Evolutionary conservation across 2,113 vertebrate species (phyloP), one percentile per base, ranked within the genome.

Genomic region (Rutilus rutilus): DNA sequence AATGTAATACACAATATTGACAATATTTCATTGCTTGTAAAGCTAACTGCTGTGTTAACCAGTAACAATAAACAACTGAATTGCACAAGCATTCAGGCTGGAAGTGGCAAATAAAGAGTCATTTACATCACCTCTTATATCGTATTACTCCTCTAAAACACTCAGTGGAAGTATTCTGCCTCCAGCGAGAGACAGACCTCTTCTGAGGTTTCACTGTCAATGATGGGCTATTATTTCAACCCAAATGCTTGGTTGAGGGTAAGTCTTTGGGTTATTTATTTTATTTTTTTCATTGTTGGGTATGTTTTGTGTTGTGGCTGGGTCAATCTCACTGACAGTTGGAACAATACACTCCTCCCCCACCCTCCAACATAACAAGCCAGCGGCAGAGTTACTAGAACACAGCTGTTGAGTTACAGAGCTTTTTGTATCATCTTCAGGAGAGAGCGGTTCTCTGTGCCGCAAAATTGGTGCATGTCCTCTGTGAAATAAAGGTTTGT

Each of bases 11-110:
- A 21, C 47, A 77, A 23, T 54, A 54, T 11, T 54, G 75, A 54
- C 50, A 52, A 77, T 77, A 77, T 54, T 77, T 54, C 27, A 77
- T 9, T 19, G 47, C 75, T 52, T 77, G 50, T 54, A 77, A 77
- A 54, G 50, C 75, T 33, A 77, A 54, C 75, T 23, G 50, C 25
- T 54, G n/a, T 60, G 57, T 64, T 45, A 64, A 2, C 0, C 54
- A 39, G 36, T 25, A 80, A 80, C 78, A 80, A 60, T 62, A 80
- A 80, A 80, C 36, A 80, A 62, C 78, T 45, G 23, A 42, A 80
- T 64, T 77, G n/a, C 1, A 4, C 21, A 79, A 62, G 21, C 36
- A 62, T 79, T 79, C 14, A 62, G 60, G 36, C 54, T 25, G 36
- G 36, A 80, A 80, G 12, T 45, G 78, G 39, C 76, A 59, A 21